A percentile compares a stretch with the other conserved stretches of the same genome.
Evolutionary conservation across 1,140 invertebrate genomes (phyloP).

Genomic region (Macrostomum lignano): DNA sequence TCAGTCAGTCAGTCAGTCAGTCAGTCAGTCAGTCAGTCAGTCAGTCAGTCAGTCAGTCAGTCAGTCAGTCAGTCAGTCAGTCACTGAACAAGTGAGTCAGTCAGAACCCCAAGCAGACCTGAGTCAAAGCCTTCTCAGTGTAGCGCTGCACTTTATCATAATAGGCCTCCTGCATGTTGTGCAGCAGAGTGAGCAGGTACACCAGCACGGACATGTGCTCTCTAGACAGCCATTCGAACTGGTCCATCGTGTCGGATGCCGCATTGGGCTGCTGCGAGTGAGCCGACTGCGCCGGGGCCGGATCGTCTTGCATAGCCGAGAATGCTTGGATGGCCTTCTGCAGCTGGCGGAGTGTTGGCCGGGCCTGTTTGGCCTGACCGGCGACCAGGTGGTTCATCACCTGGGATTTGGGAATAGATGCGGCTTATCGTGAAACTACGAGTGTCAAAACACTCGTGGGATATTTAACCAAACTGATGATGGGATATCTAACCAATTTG

Average conservation of each 20-base stretch:
- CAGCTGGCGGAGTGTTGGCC: conserved; percentile 68
- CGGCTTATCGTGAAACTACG: too few species aligned
- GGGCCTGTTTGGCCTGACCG: conserved; percentile 72
- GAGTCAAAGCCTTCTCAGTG: conserved; percentile 74
- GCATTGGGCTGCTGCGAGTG: background rate
- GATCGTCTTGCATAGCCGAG: conserved; percentile 38
- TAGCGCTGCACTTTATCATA: conserved; percentile 97
- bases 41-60: too few species aligned
- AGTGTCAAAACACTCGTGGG: too few species aligned
- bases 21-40: too few species aligned
- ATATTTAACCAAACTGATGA: too few species aligned
- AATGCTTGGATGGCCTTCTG: conserved; percentile 89
- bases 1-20: too few species aligned
- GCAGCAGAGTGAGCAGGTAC: conserved; percentile 82
- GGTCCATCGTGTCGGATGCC: conserved; percentile 9
- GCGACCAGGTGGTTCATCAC: conserved; percentile 61
- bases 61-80: too few species aligned
- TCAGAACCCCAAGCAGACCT: too few species aligned
- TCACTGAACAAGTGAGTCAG: too few species aligned
- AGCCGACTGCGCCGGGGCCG: background rate
- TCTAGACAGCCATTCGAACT: conserved; percentile 80
- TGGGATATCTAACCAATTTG: too few species aligned
- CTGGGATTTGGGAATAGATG: too few species aligned
- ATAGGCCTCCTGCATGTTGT: conserved; percentile 85
- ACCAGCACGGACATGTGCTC: conserved; percentile 84